These are phyloP conservation scores for Anolis carolinensis DNA, from an alignment of 2,113 vertebrate species.

Conservation along the genomic window DNA sequence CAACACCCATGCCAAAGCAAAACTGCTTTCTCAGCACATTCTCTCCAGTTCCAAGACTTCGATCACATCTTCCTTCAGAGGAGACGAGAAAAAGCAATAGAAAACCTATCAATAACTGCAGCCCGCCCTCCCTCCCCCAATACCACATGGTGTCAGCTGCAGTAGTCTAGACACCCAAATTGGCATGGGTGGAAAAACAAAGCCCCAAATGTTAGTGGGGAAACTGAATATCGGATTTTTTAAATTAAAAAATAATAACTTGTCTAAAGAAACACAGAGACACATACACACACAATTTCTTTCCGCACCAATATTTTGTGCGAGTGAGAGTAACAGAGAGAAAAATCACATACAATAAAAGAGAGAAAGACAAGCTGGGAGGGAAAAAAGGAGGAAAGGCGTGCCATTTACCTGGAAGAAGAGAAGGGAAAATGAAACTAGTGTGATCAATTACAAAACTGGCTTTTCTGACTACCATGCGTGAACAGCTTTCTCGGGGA, in stretches of 20 bases:
- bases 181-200: conserved; percentile 13
- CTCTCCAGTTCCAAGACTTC: conserved; percentile 41
- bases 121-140: too few relatives aligned
- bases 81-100: background rate
- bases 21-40: conserved; percentile 63
- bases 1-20: conserved; percentile 53
- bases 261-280: too few relatives aligned
- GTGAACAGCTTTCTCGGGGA: background rate
- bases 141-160: background rate
- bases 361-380: too few relatives aligned
- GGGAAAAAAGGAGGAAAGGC: background rate
- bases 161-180: conserved; percentile 45
- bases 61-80: conserved; percentile 44
- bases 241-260: too few relatives aligned
- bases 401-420: background rate
- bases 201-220: background rate
- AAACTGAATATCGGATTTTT: background rate
- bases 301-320: background rate
- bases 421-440: background rate
- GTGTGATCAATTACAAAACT: background rate
- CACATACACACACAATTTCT: too few relatives aligned
- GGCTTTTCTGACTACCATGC: conserved; percentile 28
- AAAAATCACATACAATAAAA: background rate
- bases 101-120: conserved; percentile 47
- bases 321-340: background rate